Percentiles rank a stretch among this genome's conserved stretches.
These are phyloP conservation scores for Cheilosia pagana DNA, from an alignment of 2,888 invertebrate genomes.

Conservation along the genomic window DNA sequence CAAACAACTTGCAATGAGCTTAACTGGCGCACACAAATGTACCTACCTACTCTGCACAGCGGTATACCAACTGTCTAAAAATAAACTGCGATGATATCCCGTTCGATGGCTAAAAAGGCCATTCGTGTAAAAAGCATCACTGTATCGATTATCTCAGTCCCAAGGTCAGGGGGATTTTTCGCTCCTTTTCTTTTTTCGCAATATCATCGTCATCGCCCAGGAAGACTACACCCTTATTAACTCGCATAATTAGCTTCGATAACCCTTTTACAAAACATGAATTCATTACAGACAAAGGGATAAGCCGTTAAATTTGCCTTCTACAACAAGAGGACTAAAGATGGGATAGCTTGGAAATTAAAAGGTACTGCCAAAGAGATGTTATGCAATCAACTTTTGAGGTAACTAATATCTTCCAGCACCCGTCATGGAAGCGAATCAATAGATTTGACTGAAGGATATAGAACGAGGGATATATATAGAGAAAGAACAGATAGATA, in stretches of 20 bases:
- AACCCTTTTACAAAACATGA: slow-evolving; percentile 37
- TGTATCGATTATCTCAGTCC: slow-evolving; percentile 59
- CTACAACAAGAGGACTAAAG: slow-evolving; percentile 26
- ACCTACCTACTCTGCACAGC: slow-evolving; percentile 9
- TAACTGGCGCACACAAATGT: background rate
- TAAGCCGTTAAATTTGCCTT: slow-evolving; percentile 29
- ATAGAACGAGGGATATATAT: background rate
- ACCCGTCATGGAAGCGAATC: slow-evolving; percentile 5
- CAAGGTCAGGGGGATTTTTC: slow-evolving; percentile 48
- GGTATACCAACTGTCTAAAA: slow-evolving; percentile 22
- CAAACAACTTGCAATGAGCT: slow-evolving; percentile 14
- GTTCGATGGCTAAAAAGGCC: slow-evolving; percentile 13
- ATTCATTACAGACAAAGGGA: slow-evolving; percentile 21
- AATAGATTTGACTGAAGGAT: slow-evolving; percentile 16
- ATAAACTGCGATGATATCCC: slow-evolving; percentile 45
- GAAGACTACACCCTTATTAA: slow-evolving; percentile 42
- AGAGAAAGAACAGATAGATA: background rate
- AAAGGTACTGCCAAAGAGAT: slow-evolving; percentile 25
- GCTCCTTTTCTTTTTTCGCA: background rate
- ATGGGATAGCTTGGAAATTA: slow-evolving; percentile 41
- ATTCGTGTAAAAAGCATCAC: slow-evolving; percentile 41
- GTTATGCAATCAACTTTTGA: slow-evolving; percentile 50
- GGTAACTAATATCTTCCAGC: slow-evolving; percentile 36
- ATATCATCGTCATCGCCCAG: slow-evolving; percentile 16
- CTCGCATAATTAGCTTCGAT: slow-evolving; percentile 57